Evolutionary conservation across 2,888 invertebrate genomes (phyloP).

Genomic region (Neuroscelio doddi): DNA sequence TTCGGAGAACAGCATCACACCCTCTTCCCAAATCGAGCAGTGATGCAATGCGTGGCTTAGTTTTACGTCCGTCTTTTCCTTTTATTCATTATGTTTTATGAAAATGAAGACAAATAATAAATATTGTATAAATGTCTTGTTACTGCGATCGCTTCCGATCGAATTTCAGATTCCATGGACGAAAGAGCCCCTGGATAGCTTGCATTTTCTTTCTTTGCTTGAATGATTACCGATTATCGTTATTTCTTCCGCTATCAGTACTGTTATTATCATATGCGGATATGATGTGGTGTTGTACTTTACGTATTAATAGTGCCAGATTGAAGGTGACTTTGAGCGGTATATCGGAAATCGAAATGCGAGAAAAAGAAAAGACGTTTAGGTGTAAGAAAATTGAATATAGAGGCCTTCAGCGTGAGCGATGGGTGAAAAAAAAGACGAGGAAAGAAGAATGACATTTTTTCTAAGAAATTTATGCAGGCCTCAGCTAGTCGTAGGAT

Average conservation of each 20-base stretch:
- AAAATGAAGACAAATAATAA: background rate
- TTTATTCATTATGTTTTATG: background rate
- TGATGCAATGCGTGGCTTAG: background rate
- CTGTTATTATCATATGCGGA: too few relatives aligned
- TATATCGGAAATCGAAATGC: slow-evolving; percentile 1
- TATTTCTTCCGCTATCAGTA: slow-evolving; percentile 1
- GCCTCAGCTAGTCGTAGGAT: slow-evolving; percentile 70
- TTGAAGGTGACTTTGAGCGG: background rate
- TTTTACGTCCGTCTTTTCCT: background rate
- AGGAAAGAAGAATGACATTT: slow-evolving; percentile 40
- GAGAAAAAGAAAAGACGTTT: slow-evolving; percentile 5
- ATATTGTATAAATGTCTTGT: background rate
- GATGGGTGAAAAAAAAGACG: slow-evolving; percentile 19
- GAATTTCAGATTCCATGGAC: background rate
- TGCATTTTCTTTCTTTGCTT: slow-evolving; percentile 10
- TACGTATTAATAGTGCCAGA: background rate
- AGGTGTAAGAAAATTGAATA: slow-evolving; percentile 8
- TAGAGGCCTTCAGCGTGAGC: slow-evolving; percentile 3
- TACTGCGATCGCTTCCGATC: background rate
- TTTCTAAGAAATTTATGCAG: slow-evolving; percentile 55
- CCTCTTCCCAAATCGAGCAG: background rate
- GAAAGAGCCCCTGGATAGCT: background rate
- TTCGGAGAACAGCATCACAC: background rate
- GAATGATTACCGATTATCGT: background rate
- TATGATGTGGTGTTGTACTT: background rate